phyloP scores from a whole-genome alignment of 2,113 vertebrate genomes.

The Gallinago media region DNA sequence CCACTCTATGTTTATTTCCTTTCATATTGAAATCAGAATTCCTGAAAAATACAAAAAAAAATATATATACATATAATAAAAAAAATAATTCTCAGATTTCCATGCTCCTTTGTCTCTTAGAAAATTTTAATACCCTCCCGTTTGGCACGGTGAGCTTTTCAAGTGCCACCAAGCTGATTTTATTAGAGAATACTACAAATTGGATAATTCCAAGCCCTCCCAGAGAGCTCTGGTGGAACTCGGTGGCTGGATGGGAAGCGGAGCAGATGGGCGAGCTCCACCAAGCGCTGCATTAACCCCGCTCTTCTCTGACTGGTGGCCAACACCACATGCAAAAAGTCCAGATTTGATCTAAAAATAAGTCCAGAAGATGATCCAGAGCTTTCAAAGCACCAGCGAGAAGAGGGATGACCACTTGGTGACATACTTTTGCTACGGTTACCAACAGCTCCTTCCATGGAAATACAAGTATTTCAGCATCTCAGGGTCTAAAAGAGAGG shows the following conservation, averaged over 20 bases:
- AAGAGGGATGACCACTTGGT: neutral
- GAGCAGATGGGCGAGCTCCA: conserved; percentile 76
- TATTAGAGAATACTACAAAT: conserved; percentile 65
- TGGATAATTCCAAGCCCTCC: conserved; percentile 63
- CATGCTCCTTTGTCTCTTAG: conserved; percentile 44
- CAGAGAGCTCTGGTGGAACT: conserved; percentile 62
- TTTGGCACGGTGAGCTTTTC: conserved; percentile 52
- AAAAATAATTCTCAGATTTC: conserved; percentile 9
- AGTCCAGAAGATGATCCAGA: neutral
- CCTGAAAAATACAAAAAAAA: neutral
- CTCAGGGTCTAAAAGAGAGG: neutral
- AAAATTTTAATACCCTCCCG: conserved; percentile 40
- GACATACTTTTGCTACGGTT: neutral
- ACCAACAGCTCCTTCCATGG: neutral
- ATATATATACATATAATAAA: too few relatives aligned
- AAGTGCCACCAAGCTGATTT: conserved; percentile 66
- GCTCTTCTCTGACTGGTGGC: conserved; percentile 67
- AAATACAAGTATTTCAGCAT: neutral
- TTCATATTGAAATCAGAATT: neutral
- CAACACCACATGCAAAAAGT: conserved; percentile 48
- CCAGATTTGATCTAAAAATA: conserved; percentile 60
- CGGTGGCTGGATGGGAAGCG: conserved; percentile 66
- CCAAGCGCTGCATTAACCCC: conserved; percentile 61
- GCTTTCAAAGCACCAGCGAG: neutral
- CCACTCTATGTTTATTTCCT: neutral